A percentile compares a stretch with the other conserved stretches of the same genome.
phyloP scores from a whole-genome alignment of 2,888 invertebrate species.

The Andrena chrysosceles region DNA sequence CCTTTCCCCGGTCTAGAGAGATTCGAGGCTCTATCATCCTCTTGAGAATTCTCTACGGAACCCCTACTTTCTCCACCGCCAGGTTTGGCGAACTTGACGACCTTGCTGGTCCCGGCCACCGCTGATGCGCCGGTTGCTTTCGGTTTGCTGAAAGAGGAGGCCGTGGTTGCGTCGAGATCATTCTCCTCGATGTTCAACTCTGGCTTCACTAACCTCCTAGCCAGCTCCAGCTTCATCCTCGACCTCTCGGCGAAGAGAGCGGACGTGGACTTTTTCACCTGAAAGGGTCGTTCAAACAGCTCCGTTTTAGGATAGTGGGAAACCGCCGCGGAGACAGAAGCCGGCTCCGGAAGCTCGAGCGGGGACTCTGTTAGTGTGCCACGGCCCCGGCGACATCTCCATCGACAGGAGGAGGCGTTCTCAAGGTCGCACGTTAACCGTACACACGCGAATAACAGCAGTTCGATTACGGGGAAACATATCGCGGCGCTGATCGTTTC shows the following conservation, averaged over 20 bases:
- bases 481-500: constrained; percentile 32
- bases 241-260: constrained; percentile 79
- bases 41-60: constrained; percentile 24
- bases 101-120: constrained; percentile 58
- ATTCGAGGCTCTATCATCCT: constrained; percentile 48
- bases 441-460: constrained; percentile 30
- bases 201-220: constrained; percentile 79
- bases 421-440: constrained; percentile 60
- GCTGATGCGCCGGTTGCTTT: constrained; percentile 47
- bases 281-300: constrained; percentile 76
- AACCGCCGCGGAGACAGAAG: constrained; percentile 42
- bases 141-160: constrained; percentile 49
- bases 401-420: constrained; percentile 58
- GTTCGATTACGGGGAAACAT: constrained; percentile 33
- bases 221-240: constrained; percentile 80
- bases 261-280: constrained; percentile 79
- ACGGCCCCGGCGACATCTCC: constrained; percentile 58
- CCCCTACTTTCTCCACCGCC: constrained; percentile 6
- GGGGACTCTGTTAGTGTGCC: constrained; percentile 68
- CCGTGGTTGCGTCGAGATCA: constrained; percentile 62
- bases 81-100: constrained; percentile 51
- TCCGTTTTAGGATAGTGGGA: constrained; percentile 62
- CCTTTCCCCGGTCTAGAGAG: constrained; percentile 38
- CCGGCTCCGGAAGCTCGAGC: constrained; percentile 57
- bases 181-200: constrained; percentile 75